These are phyloP conservation scores for Colistium nudipinnis DNA, from an alignment of 2,113 vertebrate species.

Conservation along the genomic window DNA sequence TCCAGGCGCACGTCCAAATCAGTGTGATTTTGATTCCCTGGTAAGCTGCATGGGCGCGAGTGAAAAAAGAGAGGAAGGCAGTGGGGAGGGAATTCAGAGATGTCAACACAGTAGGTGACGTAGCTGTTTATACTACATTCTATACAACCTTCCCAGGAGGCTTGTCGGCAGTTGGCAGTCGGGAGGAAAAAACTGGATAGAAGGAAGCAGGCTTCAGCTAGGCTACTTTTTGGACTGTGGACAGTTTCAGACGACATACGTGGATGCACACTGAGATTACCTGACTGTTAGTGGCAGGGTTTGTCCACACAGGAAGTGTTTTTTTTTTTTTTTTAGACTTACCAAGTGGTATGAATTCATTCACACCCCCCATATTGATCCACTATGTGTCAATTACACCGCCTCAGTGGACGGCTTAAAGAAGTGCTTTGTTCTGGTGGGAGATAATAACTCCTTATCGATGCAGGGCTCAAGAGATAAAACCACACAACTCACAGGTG, in stretches of 20 bases:
- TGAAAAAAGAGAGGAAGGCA: constrained; percentile 19
- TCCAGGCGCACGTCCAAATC: constrained; percentile 34
- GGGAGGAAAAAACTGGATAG: constrained; percentile 1
- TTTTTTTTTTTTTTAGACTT: constrained; percentile 2
- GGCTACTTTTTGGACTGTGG: background rate
- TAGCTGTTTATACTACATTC: constrained; percentile 46
- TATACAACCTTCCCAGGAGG: constrained; percentile 42
- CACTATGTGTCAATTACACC: constrained; percentile 4
- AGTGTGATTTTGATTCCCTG: constrained; percentile 41
- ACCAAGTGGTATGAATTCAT: constrained; percentile 27
- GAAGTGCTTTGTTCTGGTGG: constrained; percentile 34
- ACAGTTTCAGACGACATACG: background rate
- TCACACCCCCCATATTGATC: constrained; percentile 48
- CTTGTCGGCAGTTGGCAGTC: background rate
- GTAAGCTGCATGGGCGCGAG: constrained; percentile 6
- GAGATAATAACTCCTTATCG: constrained; percentile 46
- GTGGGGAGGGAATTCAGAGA: constrained; percentile 36
- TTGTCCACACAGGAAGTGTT: background rate
- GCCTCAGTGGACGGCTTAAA: constrained; percentile 24
- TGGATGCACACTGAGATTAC: constrained; percentile 1
- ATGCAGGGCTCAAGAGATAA: constrained; percentile 24
- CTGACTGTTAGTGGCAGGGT: background rate
- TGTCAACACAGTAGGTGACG: constrained; percentile 37
- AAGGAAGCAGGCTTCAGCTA: background rate
- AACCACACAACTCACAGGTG: constrained; percentile 34